A percentile compares a stretch with the other conserved stretches of the same genome.
Conservation (phyloP, 2,888 invertebrate species). For the Lasioglossum leucozonium region DNA sequence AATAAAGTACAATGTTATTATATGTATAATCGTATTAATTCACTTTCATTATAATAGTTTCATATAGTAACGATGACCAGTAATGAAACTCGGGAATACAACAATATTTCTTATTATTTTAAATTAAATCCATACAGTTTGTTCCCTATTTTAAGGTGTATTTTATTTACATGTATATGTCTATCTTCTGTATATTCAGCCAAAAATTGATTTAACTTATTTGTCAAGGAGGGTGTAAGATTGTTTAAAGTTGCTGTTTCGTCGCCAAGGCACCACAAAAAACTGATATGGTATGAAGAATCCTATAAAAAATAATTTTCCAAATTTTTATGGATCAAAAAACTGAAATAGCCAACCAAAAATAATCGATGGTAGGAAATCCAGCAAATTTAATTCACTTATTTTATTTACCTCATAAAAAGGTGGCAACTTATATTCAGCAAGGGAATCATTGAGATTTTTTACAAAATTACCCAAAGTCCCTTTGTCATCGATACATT, state of each 20-base stretch:
- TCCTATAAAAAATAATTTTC: conserved; percentile 86
- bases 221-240: conserved; percentile 86
- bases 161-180: conserved; percentile 85
- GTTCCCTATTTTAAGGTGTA: conserved; percentile 91
- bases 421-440: conserved; percentile 90
- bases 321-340: conserved; percentile 18
- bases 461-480: conserved; percentile 87
- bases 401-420: conserved; percentile 90
- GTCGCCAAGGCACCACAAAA: conserved; percentile 92
- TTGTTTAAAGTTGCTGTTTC: conserved; percentile 85
- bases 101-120: conserved; percentile 71
- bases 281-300: conserved; percentile 93
- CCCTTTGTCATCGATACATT: conserved; percentile 87
- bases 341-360: background rate
- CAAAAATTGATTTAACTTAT: conserved; percentile 82
- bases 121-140: conserved; percentile 88
- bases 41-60: background rate
- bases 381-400: background rate
- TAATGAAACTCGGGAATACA: background rate
- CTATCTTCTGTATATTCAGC: conserved; percentile 83
- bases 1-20: conserved; percentile 68
- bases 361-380: background rate
- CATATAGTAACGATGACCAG: background rate
- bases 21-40: conserved; percentile 37
- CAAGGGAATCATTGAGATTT: conserved; percentile 88